These are phyloP conservation scores for Cremastinae sp. DNA, from an alignment of 2,888 invertebrate genomes.

Conservation along the genomic window DNA sequence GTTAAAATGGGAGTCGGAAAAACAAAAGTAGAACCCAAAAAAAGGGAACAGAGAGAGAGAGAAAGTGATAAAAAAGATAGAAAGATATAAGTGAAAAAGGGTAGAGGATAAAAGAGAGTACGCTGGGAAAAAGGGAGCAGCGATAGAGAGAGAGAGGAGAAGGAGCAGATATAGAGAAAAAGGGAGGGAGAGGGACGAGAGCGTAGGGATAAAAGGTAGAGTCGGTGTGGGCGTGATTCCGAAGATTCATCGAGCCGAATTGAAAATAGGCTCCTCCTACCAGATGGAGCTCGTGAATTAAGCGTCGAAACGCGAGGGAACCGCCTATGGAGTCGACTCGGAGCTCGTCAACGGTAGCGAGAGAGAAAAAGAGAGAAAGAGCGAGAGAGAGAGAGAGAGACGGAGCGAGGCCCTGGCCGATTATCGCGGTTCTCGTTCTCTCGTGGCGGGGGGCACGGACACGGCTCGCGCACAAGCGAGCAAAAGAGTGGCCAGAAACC, in stretches of 20 bases:
- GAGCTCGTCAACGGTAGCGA: background rate
- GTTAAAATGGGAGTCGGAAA: background rate
- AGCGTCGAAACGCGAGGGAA: slow-evolving; percentile 1
- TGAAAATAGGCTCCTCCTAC: slow-evolving; percentile 54
- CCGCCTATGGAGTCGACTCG: no score
- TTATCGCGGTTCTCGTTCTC: slow-evolving; percentile 37
- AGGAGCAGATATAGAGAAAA: background rate
- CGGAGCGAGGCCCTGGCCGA: slow-evolving; percentile 7
- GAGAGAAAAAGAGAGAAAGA: slow-evolving; percentile 5
- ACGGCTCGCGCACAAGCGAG: slow-evolving; percentile 3
- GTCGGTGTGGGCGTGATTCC: slow-evolving; percentile 53
- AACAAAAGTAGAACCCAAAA: background rate
- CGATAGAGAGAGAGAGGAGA: background rate
- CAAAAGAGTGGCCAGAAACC: slow-evolving; percentile 37
- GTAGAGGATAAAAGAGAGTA: background rate
- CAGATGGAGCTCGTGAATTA: slow-evolving; percentile 16
- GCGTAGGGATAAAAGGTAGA: background rate
- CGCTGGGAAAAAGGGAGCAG: no score
- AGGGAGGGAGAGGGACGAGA: slow-evolving; percentile 1
- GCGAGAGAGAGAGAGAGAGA: slow-evolving; percentile 7
- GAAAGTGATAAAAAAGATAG: background rate
- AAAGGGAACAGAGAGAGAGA: background rate
- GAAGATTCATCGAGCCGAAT: slow-evolving; percentile 25
- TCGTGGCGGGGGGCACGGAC: slow-evolving; percentile 39
- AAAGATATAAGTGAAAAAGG: background rate